A percentile compares a stretch with the other conserved stretches of the same genome.
Conservation (phyloP, 2,797 vertebrate species). For the Mormyrus hasselquistii region DNA sequence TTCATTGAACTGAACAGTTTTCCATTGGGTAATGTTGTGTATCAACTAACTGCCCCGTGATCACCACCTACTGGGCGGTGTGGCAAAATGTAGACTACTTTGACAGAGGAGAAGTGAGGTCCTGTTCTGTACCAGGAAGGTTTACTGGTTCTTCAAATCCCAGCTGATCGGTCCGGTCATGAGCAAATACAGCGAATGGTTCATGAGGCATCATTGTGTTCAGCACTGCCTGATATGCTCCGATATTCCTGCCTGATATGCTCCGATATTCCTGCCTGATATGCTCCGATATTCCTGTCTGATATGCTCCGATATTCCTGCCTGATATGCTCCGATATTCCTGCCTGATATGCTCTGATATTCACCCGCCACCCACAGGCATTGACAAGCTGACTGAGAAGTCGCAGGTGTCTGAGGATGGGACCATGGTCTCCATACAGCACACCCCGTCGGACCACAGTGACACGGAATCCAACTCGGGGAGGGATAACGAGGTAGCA, state of each 20-base stretch:
- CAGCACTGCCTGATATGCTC: background rate
- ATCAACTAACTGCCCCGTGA: background rate
- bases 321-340: too few relatives aligned
- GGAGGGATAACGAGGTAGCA: conserved; percentile 63
- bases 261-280: too few relatives aligned
- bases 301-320: too few relatives aligned
- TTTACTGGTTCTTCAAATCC: background rate
- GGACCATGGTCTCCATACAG: conserved; percentile 82
- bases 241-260: background rate
- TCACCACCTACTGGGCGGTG: background rate
- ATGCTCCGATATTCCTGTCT: too few relatives aligned
- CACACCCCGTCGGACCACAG: conserved; percentile 60
- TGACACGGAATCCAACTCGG: conserved; percentile 65
- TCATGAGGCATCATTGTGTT: background rate
- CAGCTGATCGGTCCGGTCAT: background rate
- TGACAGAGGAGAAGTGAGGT: background rate
- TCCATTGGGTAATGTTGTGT: background rate
- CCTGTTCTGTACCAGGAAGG: background rate
- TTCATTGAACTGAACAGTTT: background rate
- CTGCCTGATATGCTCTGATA: background rate
- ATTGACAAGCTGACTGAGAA: conserved; percentile 71
- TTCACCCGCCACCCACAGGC: conserved; percentile 49
- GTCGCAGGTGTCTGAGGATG: conserved; percentile 72
- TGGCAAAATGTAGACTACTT: background rate
- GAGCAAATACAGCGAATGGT: background rate